phyloP scores from a whole-genome alignment of 2,888 invertebrate genomes.

The Acanthosepion pharaonis region DNA sequence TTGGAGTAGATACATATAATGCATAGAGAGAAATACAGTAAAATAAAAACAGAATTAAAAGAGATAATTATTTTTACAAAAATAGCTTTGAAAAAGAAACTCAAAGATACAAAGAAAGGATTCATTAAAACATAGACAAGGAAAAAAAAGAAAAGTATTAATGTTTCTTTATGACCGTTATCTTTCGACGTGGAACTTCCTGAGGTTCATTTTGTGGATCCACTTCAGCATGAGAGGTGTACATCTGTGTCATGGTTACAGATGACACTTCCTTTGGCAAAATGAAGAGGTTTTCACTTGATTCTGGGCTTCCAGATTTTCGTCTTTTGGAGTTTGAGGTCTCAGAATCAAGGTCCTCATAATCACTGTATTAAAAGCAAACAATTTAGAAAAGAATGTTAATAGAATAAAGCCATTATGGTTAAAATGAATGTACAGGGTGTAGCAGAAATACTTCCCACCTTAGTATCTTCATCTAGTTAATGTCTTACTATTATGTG shows the following conservation, averaged over 20 bases:
- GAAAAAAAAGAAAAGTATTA: no score
- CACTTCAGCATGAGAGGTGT: neutral
- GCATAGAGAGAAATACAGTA: no score
- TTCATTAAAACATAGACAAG: no score
- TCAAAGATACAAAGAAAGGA: no score
- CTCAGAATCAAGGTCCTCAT: neutral
- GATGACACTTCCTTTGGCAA: neutral
- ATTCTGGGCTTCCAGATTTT: neutral
- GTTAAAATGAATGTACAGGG: neutral
- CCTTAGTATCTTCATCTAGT: no score
- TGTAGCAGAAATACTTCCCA: no score
- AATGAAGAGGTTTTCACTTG: neutral
- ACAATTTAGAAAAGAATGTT: neutral
- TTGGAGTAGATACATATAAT: no score
- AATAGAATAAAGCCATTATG: neutral
- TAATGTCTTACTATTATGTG: no score
- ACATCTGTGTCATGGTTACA: neutral
- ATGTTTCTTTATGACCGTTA: neutral
- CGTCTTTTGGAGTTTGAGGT: neutral
- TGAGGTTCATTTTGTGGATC: neutral
- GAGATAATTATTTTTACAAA: no score
- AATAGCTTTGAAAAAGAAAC: no score
- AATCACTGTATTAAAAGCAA: neutral
- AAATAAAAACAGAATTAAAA: no score
- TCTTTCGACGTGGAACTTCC: neutral